Percentiles rank a stretch among this genome's conserved stretches.
Conservation (phyloP, 2,113 vertebrate genomes). For the Vulpes vulpes region DNA sequence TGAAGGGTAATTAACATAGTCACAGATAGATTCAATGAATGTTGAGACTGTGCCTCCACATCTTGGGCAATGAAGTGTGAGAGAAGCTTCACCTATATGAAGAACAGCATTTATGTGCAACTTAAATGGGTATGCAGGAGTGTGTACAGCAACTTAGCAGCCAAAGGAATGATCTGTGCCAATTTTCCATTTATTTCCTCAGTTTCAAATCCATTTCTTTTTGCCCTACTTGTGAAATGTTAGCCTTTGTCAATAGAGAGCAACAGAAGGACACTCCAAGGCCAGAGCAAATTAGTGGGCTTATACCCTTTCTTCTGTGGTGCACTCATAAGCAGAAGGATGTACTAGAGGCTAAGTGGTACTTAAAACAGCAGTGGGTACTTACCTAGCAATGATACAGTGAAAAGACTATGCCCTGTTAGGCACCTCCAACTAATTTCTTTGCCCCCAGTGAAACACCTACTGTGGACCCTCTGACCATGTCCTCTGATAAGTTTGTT, state of each 20-base stretch:
- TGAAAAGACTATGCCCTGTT: not conserved
- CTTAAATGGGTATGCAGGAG: not conserved
- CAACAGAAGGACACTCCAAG: not conserved
- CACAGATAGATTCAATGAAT: not conserved
- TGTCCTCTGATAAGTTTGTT: not conserved
- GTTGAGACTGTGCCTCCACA: not conserved
- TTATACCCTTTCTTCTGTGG: not conserved
- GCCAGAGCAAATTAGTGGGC: not conserved
- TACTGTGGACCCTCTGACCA: not conserved
- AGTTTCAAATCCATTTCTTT: not conserved
- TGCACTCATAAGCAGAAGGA: not conserved
- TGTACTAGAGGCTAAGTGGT: not conserved
- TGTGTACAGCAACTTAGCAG: not conserved
- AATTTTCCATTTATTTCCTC: not conserved
- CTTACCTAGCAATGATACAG: fast-evolving
- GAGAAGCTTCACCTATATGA: not conserved
- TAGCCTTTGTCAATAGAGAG: not conserved
- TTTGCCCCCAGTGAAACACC: not conserved
- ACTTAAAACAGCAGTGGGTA: not conserved
- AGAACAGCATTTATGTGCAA: not conserved
- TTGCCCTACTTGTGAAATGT: not conserved
- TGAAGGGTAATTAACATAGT: not conserved
- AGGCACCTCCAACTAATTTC: not conserved
- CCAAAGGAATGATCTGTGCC: not conserved
- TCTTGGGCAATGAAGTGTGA: not conserved